Evolutionary conservation across 2,797 vertebrate genomes (phyloP).

Genomic region (Crocidura indochinensis): DNA sequence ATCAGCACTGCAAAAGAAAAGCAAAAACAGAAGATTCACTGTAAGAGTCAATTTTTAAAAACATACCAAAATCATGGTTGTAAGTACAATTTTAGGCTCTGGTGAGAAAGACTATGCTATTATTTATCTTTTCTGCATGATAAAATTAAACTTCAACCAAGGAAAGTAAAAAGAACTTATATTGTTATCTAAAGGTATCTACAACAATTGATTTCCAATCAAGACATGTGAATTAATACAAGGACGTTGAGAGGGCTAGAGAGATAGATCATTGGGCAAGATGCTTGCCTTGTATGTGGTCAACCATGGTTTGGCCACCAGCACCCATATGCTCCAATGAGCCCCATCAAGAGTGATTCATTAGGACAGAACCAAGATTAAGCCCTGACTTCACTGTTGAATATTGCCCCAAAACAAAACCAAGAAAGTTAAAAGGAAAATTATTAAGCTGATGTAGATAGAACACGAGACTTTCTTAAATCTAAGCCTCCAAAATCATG

Average conservation of each 20-base stretch:
- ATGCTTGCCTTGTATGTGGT: no score
- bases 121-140: not conserved
- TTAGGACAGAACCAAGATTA: no score
- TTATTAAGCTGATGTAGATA: not conserved
- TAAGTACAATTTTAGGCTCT: not conserved
- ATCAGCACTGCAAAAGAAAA: not conserved
- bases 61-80: not conserved
- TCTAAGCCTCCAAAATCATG: not conserved
- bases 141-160: not conserved
- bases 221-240: constrained; percentile 36
- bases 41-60: constrained; percentile 29
- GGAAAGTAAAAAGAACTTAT: not conserved
- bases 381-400: no score
- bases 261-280: not conserved
- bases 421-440: no score
- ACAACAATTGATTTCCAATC: not conserved
- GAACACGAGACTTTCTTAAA: constrained; percentile 16
- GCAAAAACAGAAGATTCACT: not conserved
- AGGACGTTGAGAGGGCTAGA: constrained; percentile 10
- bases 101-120: not conserved
- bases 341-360: no score
- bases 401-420: no score
- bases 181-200: not conserved
- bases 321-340: no score
- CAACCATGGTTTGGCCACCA: no score